A percentile compares a stretch with the other conserved stretches of the same genome.
Evolutionary conservation across 2,113 vertebrate species (phyloP).

Genomic region (Scomber japonicus): DNA sequence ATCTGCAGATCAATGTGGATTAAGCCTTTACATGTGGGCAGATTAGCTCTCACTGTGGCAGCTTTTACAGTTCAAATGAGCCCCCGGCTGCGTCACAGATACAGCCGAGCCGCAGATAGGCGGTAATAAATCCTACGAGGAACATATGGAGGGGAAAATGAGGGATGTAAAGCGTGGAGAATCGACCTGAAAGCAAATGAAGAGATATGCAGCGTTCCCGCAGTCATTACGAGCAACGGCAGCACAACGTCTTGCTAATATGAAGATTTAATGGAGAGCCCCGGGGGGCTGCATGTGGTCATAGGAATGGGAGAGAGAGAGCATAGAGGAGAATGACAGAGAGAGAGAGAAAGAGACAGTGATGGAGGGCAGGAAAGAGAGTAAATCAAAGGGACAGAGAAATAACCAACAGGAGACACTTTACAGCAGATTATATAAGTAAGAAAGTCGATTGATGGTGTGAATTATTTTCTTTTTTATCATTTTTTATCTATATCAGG

Average conservation of each 20-base stretch:
- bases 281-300: constrained; percentile 30
- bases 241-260: constrained; percentile 45
- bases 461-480: neutral
- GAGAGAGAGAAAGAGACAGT: neutral
- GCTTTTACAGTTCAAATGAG: constrained; percentile 48
- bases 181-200: constrained; percentile 57
- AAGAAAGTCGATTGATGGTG: neutral
- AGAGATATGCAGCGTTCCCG: constrained; percentile 26
- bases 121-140: constrained; percentile 44
- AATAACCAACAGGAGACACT: constrained; percentile 7
- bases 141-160: constrained; percentile 46
- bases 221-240: constrained; percentile 44
- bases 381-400: constrained; percentile 11
- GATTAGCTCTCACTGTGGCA: constrained; percentile 51
- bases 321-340: neutral
- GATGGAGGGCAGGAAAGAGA: constrained; percentile 12
- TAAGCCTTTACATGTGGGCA: constrained; percentile 58
- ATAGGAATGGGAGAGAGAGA: constrained; percentile 1
- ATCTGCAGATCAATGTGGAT: constrained; percentile 68
- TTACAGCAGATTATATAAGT: neutral
- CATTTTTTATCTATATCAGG: too few species aligned
- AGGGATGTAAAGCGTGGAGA: constrained; percentile 48
- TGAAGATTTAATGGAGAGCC: constrained; percentile 60
- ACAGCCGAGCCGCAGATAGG: constrained; percentile 28
- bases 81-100: constrained; percentile 22